Evolutionary conservation across 2,888 invertebrate genomes (phyloP).

Genomic region (Eupithecia vulgata): DNA sequence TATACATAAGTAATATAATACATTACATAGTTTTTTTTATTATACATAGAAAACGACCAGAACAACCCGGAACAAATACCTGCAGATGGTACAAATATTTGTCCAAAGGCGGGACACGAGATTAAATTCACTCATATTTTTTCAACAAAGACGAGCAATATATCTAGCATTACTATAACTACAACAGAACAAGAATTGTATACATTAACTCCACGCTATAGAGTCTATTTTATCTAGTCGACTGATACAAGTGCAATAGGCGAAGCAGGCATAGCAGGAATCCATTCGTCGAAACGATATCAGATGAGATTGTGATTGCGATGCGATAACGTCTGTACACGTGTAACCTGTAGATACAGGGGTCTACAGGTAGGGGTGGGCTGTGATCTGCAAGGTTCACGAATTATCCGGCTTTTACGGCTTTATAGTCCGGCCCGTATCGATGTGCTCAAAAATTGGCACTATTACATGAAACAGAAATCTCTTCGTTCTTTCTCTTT

Average conservation of each 20-base stretch:
- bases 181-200: neutral
- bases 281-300: conserved; percentile 64
- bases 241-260: neutral
- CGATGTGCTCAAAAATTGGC: too few relatives aligned
- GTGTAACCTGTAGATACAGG: conserved; percentile 49
- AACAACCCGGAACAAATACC: too few relatives aligned
- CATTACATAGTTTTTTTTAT: too few relatives aligned
- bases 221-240: neutral
- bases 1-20: too few relatives aligned
- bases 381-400: neutral
- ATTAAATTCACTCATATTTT: too few relatives aligned
- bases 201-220: neutral
- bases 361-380: neutral
- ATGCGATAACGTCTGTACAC: conserved; percentile 70
- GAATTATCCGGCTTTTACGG: neutral
- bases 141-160: too few relatives aligned
- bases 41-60: too few relatives aligned
- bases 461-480: too few relatives aligned
- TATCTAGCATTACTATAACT: too few relatives aligned
- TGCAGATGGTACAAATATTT: too few relatives aligned
- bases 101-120: too few relatives aligned
- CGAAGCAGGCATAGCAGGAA: conserved; percentile 49
- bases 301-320: conserved; percentile 73
- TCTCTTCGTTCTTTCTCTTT: too few relatives aligned
- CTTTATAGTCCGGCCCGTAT: neutral